Evolutionary conservation across 2,888 invertebrate genomes (phyloP).

Genomic region (Megaustenia siamemsis): DNA sequence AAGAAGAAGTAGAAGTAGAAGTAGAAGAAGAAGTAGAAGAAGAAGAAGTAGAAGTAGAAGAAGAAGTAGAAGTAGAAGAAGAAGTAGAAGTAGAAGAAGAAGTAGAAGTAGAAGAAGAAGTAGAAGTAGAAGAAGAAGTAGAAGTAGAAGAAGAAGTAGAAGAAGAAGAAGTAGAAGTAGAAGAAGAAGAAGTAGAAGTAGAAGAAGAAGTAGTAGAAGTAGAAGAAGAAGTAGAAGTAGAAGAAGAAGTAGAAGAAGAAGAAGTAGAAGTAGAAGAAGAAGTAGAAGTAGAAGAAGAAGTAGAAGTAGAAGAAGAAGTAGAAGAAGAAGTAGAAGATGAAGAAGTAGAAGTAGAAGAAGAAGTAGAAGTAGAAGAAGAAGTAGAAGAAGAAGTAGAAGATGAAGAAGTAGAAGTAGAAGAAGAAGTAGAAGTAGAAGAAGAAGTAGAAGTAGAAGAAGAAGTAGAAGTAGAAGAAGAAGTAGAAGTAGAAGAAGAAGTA

Average conservation of each 20-base stretch:
- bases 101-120: not conserved
- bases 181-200: not conserved
- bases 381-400: too few relatives aligned
- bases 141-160: not conserved
- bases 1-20: too few relatives aligned
- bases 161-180: not conserved
- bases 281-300: not conserved
- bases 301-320: not conserved
- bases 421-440: too few relatives aligned
- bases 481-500: too few relatives aligned
- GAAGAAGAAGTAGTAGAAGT: constrained; percentile 16
- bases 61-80: too few relatives aligned
- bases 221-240: constrained; percentile 7
- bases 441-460: too few relatives aligned
- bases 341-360: constrained; percentile 11
- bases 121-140: not conserved
- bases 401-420: too few relatives aligned
- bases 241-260: constrained; percentile 18
- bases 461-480: too few relatives aligned
- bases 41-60: too few relatives aligned
- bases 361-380: too few relatives aligned
- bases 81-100: not conserved
- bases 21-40: too few relatives aligned
- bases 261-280: not conserved
- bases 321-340: not conserved